Evolutionary conservation across 2,113 vertebrate species (phyloP).

Genomic region (Brachypodius melanocephalos): DNA sequence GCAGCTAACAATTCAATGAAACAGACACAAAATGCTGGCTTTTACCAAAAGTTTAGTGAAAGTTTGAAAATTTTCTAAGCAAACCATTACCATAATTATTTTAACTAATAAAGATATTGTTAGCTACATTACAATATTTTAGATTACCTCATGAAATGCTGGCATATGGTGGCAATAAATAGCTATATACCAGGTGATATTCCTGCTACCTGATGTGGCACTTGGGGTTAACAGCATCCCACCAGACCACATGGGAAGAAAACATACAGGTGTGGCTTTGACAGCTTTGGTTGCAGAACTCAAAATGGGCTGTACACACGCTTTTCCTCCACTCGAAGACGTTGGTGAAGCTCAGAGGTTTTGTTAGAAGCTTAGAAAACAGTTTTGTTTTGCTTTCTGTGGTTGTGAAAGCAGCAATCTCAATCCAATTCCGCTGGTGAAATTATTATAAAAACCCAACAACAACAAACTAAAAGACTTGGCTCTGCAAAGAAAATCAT

Average conservation of each 20-base stretch:
- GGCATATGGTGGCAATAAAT: neutral
- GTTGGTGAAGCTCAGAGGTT: neutral
- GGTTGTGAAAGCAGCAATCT: conserved; percentile 29
- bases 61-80: neutral
- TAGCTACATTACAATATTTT: neutral
- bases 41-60: neutral
- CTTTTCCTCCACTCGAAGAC: neutral
- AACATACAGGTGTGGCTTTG: neutral
- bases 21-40: neutral
- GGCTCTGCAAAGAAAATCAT: conserved; percentile 61
- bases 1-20: neutral
- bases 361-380: neutral
- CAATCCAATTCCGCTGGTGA: neutral
- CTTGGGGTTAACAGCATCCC: neutral
- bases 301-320: neutral
- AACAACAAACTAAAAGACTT: conserved; percentile 37
- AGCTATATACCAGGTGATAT: neutral
- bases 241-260: neutral
- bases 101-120: neutral
- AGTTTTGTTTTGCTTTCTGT: conserved; percentile 34
- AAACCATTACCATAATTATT: neutral
- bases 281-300: neutral
- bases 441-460: conserved; percentile 30
- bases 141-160: neutral
- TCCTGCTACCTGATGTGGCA: neutral